Conservation (phyloP, 2,797 vertebrate species). For the Loriculus beryllinus region DNA sequence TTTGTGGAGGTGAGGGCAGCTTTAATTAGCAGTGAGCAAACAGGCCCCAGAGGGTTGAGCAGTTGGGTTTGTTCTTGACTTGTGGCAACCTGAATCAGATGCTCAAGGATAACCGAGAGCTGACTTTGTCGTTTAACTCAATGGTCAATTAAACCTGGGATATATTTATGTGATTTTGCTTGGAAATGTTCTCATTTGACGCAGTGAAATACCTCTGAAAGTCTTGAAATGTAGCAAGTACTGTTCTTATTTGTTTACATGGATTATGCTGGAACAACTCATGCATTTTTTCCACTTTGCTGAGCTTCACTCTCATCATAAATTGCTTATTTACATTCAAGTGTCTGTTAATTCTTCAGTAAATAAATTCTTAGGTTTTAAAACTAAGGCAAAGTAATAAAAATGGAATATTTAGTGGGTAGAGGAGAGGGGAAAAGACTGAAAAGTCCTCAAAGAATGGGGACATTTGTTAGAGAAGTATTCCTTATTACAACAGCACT, state of each 20-base stretch:
- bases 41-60: not conserved
- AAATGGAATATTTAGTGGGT: not conserved
- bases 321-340: constrained; percentile 29
- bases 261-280: not conserved
- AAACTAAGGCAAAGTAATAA: not conserved
- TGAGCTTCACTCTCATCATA: not conserved
- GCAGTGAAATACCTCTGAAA: not conserved
- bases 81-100: not conserved
- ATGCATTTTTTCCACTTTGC: not conserved
- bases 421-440: not conserved
- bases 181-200: not conserved
- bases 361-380: not conserved
- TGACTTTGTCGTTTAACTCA: not conserved
- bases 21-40: not conserved
- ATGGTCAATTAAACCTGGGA: not conserved
- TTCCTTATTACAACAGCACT: not conserved
- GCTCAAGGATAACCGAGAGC: not conserved
- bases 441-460: not conserved
- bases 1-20: not conserved
- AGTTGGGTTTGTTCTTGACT: not conserved
- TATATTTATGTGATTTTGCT: not conserved
- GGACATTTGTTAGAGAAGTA: not conserved
- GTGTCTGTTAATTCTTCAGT: not conserved
- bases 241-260: not conserved
- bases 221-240: not conserved